Percentiles rank a stretch among this genome's conserved stretches.
Conservation (phyloP, 2,113 vertebrate species). For the Montifringilla adamsi region DNA sequence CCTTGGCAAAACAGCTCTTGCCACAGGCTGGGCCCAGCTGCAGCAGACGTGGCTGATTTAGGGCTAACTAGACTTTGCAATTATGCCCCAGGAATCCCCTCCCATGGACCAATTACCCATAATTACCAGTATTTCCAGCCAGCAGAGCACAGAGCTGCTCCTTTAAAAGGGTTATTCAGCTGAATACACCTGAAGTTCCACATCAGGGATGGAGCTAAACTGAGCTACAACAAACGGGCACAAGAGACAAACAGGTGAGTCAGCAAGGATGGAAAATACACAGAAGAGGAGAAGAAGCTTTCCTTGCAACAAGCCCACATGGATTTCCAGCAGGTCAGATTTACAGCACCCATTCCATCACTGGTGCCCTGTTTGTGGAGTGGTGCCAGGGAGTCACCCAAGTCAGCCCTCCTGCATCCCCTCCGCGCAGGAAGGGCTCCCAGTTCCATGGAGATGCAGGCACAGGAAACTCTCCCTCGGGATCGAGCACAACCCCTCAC, state of each 20-base stretch:
- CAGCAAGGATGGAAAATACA: not conserved
- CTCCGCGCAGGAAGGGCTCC: not conserved
- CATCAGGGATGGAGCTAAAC: not conserved
- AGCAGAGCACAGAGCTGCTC: not conserved
- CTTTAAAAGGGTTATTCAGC: not conserved
- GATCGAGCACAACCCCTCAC: constrained; percentile 53
- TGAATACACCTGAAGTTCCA: not conserved
- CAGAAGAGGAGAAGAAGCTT: not conserved
- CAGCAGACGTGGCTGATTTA: not conserved
- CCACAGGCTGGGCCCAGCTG: not conserved
- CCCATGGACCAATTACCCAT: not conserved
- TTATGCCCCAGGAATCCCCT: not conserved
- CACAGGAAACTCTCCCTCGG: not conserved
- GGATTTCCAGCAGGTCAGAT: not conserved
- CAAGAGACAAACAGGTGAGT: not conserved
- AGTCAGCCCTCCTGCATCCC: not conserved
- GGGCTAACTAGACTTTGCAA: not conserved
- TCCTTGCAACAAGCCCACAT: not conserved
- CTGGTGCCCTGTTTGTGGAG: not conserved
- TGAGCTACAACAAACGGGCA: not conserved
- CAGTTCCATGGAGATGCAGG: not conserved
- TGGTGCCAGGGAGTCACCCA: not conserved
- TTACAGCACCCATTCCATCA: not conserved
- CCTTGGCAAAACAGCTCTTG: not conserved
- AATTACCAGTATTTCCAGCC: not conserved